Conservation (phyloP, 2,888 invertebrate genomes). For the Nephrotoma appendiculata region DNA sequence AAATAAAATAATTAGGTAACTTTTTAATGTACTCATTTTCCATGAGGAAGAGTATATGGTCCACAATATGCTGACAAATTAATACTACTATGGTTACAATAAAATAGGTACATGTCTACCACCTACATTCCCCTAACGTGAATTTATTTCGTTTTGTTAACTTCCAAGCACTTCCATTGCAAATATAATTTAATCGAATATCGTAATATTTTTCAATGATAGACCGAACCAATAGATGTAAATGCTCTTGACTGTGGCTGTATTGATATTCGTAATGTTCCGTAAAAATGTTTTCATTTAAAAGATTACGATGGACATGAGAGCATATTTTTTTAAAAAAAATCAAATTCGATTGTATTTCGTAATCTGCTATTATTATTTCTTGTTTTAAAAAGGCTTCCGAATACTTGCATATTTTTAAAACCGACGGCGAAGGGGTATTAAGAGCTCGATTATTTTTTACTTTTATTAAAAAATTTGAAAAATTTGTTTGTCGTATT, state of each 20-base stretch:
- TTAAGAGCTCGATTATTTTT: neutral
- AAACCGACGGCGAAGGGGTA: neutral
- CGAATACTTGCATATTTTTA: neutral
- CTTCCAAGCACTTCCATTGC: too few relatives aligned
- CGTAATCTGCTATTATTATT: neutral
- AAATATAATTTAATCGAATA: too few relatives aligned
- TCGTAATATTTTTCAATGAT: neutral
- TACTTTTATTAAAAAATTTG: neutral
- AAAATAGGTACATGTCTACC: too few relatives aligned
- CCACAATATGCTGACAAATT: too few relatives aligned
- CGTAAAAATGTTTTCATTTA: neutral
- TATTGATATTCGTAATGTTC: too few relatives aligned
- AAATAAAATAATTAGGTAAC: too few relatives aligned
- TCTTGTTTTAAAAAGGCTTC: neutral
- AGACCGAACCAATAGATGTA: neutral
- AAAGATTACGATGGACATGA: neutral
- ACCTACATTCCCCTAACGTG: too few relatives aligned
- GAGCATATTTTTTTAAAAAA: neutral
- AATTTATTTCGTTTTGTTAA: too few relatives aligned
- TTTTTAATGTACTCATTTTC: too few relatives aligned
- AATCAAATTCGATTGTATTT: neutral
- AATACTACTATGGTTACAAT: too few relatives aligned
- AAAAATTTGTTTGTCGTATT: neutral
- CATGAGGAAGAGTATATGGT: too few relatives aligned
- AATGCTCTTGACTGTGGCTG: neutral